Conservation (phyloP, 2,113 vertebrate species). For the Uria lomvia region DNA sequence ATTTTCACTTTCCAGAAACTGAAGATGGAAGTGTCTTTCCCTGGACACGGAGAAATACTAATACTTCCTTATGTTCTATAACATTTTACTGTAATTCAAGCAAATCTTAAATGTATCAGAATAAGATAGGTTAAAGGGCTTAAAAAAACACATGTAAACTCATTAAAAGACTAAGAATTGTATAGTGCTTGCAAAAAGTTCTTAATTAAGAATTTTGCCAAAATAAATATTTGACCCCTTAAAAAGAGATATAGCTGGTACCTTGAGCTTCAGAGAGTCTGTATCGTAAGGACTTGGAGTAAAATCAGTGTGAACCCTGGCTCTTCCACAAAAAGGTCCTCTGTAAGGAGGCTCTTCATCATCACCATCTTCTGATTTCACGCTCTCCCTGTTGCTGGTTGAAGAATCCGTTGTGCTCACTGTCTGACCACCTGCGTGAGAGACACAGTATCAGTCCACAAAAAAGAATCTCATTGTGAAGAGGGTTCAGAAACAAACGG, state of each 20-base stretch:
- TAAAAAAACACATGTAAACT: neutral
- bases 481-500: neutral
- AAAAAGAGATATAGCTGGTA: slow-evolving; percentile 21
- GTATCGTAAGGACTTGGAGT: slow-evolving; percentile 97
- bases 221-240: neutral
- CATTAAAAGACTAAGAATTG: neutral
- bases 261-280: slow-evolving; percentile 98
- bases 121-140: neutral
- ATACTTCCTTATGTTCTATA: neutral
- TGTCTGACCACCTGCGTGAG: slow-evolving; percentile 87
- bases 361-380: slow-evolving; percentile 97
- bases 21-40: neutral
- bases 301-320: slow-evolving; percentile 95
- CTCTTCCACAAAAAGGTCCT: slow-evolving; percentile 96
- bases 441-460: neutral
- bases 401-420: slow-evolving; percentile 98
- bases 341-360: slow-evolving; percentile 94
- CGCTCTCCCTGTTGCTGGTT: slow-evolving; percentile 95
- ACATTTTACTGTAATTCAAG: neutral
- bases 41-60: neutral
- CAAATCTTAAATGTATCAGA: neutral
- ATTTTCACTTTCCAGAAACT: neutral
- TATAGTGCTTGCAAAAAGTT: neutral
- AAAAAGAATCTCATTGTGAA: neutral
- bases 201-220: neutral